phyloP scores from a whole-genome alignment of 2,888 invertebrate species.

The Dichetophora obliterata region DNA sequence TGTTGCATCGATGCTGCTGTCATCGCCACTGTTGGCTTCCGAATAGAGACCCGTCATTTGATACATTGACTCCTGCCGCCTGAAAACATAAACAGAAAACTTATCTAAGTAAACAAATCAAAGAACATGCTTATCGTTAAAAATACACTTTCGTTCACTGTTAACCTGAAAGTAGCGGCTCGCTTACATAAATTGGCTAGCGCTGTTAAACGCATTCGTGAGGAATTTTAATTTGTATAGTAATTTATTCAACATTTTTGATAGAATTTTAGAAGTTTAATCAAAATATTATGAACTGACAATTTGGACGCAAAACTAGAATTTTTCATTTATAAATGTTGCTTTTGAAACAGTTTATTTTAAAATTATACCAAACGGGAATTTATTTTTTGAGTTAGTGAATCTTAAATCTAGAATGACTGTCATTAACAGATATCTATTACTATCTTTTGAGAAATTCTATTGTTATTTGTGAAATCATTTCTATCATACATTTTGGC shows the following conservation, averaged over 20 bases:
- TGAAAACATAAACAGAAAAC: slow-evolving; percentile 55
- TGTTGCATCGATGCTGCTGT: slow-evolving; percentile 71
- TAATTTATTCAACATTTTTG: slow-evolving; percentile 3
- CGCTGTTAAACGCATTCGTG: neutral
- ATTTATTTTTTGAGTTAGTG: no score
- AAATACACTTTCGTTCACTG: no score
- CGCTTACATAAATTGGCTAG: neutral
- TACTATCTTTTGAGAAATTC: no score
- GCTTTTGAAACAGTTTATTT: no score
- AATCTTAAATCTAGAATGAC: no score
- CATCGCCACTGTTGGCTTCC: slow-evolving; percentile 76
- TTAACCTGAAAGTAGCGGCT: neutral
- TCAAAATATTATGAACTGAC: neutral
- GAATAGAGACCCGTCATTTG: slow-evolving; percentile 89
- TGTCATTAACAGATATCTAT: no score
- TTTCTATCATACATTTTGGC: no score
- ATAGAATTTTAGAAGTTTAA: neutral
- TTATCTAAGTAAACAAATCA: slow-evolving; percentile 10
- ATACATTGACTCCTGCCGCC: slow-evolving; percentile 90
- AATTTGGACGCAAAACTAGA: neutral
- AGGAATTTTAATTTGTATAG: neutral
- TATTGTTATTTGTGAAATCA: no score
- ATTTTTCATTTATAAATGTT: no score
- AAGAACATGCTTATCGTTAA: neutral
- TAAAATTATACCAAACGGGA: no score